Conservation (phyloP, 2,888 invertebrate genomes). For the Hemicrepidius hirtus region DNA sequence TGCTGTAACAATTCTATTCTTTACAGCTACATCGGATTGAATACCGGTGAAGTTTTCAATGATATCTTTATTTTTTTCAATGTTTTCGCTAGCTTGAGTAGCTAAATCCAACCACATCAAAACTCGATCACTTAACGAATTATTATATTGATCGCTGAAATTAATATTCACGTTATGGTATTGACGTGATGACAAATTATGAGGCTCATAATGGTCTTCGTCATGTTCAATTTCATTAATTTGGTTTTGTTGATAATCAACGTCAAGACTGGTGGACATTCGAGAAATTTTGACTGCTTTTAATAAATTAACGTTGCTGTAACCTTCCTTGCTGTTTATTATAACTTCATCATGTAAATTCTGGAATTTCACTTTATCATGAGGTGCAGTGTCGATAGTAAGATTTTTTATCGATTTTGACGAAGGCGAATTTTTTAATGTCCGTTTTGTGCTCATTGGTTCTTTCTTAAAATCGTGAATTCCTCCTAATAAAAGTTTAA, state of each 20-base stretch:
- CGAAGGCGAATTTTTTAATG: not conserved
- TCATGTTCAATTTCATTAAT: slow-evolving; percentile 22
- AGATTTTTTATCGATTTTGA: slow-evolving; percentile 35
- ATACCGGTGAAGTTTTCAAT: slow-evolving; percentile 14
- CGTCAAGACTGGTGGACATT: slow-evolving; percentile 26
- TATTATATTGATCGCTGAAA: slow-evolving; percentile 53
- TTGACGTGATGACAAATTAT: slow-evolving; percentile 26
- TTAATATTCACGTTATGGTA: not conserved
- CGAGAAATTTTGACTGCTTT: slow-evolving; percentile 41
- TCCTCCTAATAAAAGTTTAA: slow-evolving; percentile 58
- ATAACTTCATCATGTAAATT: slow-evolving; percentile 60
- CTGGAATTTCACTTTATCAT: slow-evolving; percentile 54
- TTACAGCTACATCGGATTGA: slow-evolving; percentile 9
- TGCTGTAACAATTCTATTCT: slow-evolving; percentile 43
- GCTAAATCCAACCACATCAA: slow-evolving; percentile 87
- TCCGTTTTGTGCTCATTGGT: slow-evolving; percentile 2
- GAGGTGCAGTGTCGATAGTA: slow-evolving; percentile 59
- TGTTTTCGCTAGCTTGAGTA: slow-evolving; percentile 63
- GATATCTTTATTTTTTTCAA: slow-evolving; percentile 1
- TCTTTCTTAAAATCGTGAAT: slow-evolving; percentile 42
- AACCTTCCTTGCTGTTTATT: slow-evolving; percentile 41
- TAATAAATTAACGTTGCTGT: slow-evolving; percentile 34
- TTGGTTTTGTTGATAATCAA: slow-evolving; percentile 16
- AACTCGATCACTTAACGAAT: slow-evolving; percentile 81
- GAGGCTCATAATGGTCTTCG: slow-evolving; percentile 12